Evolutionary conservation across 1,140 invertebrate genomes (phyloP), one percentile per base, ranked within the genome.

Genomic region (Drosophila kepulauana): DNA sequence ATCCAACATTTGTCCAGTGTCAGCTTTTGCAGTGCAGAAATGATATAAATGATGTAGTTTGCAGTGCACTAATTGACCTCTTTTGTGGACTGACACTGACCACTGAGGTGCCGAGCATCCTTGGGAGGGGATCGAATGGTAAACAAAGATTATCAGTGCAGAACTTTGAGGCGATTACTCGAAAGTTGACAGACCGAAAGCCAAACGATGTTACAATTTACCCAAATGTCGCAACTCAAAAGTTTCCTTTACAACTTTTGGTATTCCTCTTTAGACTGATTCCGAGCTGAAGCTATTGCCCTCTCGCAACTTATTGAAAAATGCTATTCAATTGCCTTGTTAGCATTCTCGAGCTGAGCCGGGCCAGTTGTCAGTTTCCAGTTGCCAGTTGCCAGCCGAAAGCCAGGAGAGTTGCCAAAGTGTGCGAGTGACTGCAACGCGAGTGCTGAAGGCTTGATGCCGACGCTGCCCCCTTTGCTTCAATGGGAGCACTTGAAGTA

Each of bases 291-390:
- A 43, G 41, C 41, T 43, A 30, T 46, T 33, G 16, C 46, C 41
- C 59, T 51, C 51, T 71, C 58, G 35, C 51, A 66, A 72, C 72
- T 81, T 81, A 79, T 79, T 81, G 76, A 70, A 81, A 81, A 81
- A 61, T 75, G 75, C 56, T 68, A 67, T 79, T 79, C 79, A 79
- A 81, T 79, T 79, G 79, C 66, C 79, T 75, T 67, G 76, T 71
- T 81, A 69, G 54, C 58, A 74, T 38, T 49, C 46, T 41, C 25
- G 43, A 10, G 3, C 46, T 33, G 13, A 49, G 48, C 41, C 63
- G 46, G 72, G 72, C 76, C 13, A 41, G 46, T 33, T 68, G 54
- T 54, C 70, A 73, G 56, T 20, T 61, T 20, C 30, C 54, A 61
- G 56, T 20, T 61, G 30, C 30, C 54, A 61, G 54, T 46, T 68